These are phyloP conservation scores for Dinoponera quadriceps DNA, from an alignment of 1,140 invertebrate species.

Conservation along the genomic window DNA sequence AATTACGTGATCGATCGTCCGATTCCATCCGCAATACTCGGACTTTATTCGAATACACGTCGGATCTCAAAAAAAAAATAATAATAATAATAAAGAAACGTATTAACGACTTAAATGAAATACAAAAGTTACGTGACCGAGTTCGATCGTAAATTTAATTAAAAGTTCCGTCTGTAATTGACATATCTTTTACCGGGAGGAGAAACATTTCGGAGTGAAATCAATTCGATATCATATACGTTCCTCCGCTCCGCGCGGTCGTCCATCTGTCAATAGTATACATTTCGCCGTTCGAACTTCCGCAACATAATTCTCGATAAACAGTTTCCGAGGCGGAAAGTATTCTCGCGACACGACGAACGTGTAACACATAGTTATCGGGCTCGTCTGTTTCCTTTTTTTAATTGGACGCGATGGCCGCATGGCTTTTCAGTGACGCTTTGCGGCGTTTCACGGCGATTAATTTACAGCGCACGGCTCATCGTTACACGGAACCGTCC, in stretches of 20 bases:
- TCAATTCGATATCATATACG: not conserved
- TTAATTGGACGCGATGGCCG: slow-evolving; percentile 18
- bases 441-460: slow-evolving; percentile 24
- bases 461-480: slow-evolving; percentile 35
- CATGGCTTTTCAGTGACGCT: slow-evolving; percentile 11
- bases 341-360: not conserved
- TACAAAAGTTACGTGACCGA: not conserved
- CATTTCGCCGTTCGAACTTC: not conserved
- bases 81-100: not conserved
- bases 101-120: slow-evolving; percentile 24
- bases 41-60: not conserved
- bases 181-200: not conserved
- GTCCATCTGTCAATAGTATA: slow-evolving; percentile 37
- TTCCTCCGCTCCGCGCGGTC: not conserved
- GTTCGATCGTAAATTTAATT: slow-evolving; percentile 2
- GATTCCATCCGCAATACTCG: not conserved
- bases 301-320: slow-evolving; percentile 26
- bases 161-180: slow-evolving; percentile 4
- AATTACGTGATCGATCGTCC: slow-evolving; percentile 9
- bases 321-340: not conserved
- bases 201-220: not conserved
- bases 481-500: slow-evolving; percentile 18
- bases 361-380: not conserved
- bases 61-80: not conserved
- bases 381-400: not conserved